Base-by-base conservation (phyloP, 1,140 invertebrate genomes). In the Macrobrachium nipponense region DNA sequence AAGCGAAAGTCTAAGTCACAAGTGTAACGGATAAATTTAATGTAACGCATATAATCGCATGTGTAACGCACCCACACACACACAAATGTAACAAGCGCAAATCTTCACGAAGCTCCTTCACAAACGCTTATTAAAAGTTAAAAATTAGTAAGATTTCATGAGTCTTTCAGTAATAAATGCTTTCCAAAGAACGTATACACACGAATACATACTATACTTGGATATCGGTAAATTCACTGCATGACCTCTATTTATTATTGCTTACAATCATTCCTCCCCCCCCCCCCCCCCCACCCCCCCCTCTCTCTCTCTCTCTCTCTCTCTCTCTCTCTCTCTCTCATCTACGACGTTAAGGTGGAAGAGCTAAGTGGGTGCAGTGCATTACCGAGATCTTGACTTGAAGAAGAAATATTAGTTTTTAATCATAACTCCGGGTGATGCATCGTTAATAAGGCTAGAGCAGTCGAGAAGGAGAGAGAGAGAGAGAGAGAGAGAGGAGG, bases 391-490 rank as follows among this genome's bases (percentile, higher is more conserved):
- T 43, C 68, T 6, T 51, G 51, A 51, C 12, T 51, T 51, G 51
- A 51, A 51, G 51, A 51, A 51, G 51, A 51, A 51, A 51, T 51
- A 51, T 68, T 68, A 68, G 64, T 68, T 68, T 27, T 68, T 51
- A 51, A 51, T 51, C 12, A 51, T 73, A 27, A 17, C 17, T 15
- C 23, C 44, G 70, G 70, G 36, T 36, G 70, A 76, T 23, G 27
- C 11, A 20, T 51, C 23, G 20, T n/a, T n/a, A 36, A 62, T 60
- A 27, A 20, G 10, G 75, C 17, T 15, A 43, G 27, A 18, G 51
- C 12, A n/a, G 44, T 14, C 12, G 36, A 60, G 75, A 77, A 44
- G 59, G 75, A 77, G 75, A 77, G 75, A 77, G 75, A 77, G 75
- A 78, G 75, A 59, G 75, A 77, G 44, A 17, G 44, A 60, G 75